Base-by-base conservation (phyloP, 2,888 invertebrate genomes). In the Eledona agricola region DNA sequence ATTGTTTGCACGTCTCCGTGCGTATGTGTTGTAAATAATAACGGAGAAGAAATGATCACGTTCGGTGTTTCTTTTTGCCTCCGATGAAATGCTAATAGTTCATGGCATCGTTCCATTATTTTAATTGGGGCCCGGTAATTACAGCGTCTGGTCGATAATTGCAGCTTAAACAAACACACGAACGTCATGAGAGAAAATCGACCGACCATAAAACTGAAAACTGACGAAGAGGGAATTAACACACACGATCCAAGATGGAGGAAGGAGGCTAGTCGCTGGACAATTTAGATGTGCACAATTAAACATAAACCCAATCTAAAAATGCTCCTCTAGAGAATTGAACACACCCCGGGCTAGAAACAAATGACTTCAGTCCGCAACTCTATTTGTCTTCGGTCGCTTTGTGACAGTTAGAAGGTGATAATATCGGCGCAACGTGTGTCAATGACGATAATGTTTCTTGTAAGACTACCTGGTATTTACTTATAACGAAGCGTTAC, bases 81-180 rank as follows among this genome's bases (percentile, higher is more conserved):
- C 57, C 63, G 70, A 70, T 74, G 71, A 77, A 76, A 76, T 71
- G 75, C 72, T 77, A 77, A 77, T 77, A 74, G 76, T 73, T 77
- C 71, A 60, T 77, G 77, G 75, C 77, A 74, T 70, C 71, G 70
- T 62, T 67, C 75, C 75, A 78, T 78, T 78, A 78, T 77, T 76
- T 77, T 77, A 78, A 78, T 78, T 77, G 76, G 74, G 66, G 64
- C 69, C 60, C 59, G 67, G 70, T 77, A 76, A 76, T 77, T 76
- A 73, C 72, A 72, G 68, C 68, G 75, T 74, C 75, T 74, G 75
- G 70, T 53, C 59, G 61, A 63, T 73, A 72, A 72, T 73, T 73
- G 70, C 66, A 67, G 63, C 68, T 71, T 74, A 74, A 74, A 73
- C 73, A 75, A 75, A 75, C 70, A 75, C 72, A 72, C 70, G 70